phyloP scores from a whole-genome alignment of 2,113 vertebrate species.

The Myrmophylax atrothorax region DNA sequence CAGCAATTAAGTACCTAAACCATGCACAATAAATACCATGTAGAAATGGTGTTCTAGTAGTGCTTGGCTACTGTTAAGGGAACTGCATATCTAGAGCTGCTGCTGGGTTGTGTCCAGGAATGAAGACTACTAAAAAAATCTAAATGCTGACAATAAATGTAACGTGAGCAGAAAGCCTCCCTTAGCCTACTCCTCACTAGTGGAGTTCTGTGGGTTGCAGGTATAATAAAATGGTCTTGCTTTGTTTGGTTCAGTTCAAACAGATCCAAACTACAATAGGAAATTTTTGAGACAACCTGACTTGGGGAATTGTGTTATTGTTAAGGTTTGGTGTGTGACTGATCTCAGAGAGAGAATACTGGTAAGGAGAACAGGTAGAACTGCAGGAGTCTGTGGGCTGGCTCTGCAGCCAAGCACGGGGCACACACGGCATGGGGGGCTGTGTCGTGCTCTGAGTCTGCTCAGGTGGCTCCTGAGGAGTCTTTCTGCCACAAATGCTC shows the following conservation, averaged over 20 bases:
- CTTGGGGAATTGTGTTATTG: background rate
- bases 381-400: background rate
- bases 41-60: background rate
- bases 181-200: background rate
- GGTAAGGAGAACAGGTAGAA: background rate
- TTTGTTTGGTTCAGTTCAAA: background rate
- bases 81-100: background rate
- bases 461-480: background rate
- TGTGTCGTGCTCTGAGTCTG: background rate
- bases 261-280: background rate
- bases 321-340: background rate
- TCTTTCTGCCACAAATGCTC: background rate
- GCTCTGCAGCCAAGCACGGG: background rate
- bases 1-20: background rate
- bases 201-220: background rate
- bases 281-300: background rate
- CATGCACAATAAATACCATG: fast-evolving
- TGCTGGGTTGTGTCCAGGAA: background rate
- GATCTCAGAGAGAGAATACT: background rate
- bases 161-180: background rate
- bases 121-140: background rate
- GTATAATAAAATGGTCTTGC: background rate
- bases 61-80: background rate
- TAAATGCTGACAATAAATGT: background rate
- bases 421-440: fast-evolving